Conservation (phyloP, 2,797 vertebrate genomes). For the Serranus cabrilla region DNA sequence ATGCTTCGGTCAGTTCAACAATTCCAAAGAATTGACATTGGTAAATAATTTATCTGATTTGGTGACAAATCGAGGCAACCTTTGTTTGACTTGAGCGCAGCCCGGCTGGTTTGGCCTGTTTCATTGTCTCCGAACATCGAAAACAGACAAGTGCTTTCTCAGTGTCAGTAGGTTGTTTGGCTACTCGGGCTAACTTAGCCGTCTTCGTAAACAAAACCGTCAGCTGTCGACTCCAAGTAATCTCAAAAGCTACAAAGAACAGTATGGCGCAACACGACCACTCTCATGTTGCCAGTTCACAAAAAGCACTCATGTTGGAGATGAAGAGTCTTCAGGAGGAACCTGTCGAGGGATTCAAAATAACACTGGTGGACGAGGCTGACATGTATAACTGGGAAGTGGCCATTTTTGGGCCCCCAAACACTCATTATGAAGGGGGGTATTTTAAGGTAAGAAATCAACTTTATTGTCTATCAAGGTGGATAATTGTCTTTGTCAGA, state of each 20-base stretch:
- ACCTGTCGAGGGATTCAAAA: slow-evolving; percentile 97
- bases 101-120: slow-evolving; percentile 71
- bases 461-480: neutral
- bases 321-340: slow-evolving; percentile 98
- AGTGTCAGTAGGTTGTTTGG: slow-evolving; percentile 50
- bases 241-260: slow-evolving; percentile 28
- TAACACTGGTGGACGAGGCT: slow-evolving; percentile 95
- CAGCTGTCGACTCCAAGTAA: slow-evolving; percentile 50
- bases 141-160: slow-evolving; percentile 55
- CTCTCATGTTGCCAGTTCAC: slow-evolving; percentile 92
- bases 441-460: slow-evolving; percentile 93
- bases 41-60: slow-evolving; percentile 40
- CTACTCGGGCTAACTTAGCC: slow-evolving; percentile 31
- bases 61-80: slow-evolving; percentile 27
- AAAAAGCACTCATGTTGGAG: slow-evolving; percentile 95
- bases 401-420: slow-evolving; percentile 97
- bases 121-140: slow-evolving; percentile 60
- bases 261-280: slow-evolving; percentile 90
- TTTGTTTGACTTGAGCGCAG: slow-evolving; percentile 56
- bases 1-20: slow-evolving; percentile 62
- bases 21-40: slow-evolving; percentile 19
- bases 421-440: slow-evolving; percentile 96
- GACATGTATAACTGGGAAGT: slow-evolving; percentile 99
- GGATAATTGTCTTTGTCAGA: neutral
- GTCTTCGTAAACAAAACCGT: slow-evolving; percentile 55